Evolutionary conservation across 2,888 invertebrate genomes (phyloP).

Genomic region (Trichopria drosophilae): DNA sequence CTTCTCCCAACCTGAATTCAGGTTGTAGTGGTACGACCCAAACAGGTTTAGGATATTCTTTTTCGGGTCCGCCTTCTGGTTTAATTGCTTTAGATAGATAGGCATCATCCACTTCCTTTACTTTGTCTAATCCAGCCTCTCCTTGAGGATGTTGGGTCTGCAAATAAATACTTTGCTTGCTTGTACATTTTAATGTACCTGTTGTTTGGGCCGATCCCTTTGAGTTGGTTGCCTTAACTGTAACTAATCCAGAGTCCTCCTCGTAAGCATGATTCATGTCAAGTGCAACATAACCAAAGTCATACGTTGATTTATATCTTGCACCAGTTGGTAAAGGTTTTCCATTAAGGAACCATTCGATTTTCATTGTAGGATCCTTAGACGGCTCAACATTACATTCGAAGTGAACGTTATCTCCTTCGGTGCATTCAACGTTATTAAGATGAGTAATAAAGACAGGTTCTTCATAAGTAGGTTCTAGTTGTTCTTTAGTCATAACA

Average conservation of each 20-base stretch:
- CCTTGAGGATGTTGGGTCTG: conserved; percentile 97
- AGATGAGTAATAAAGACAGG: conserved; percentile 90
- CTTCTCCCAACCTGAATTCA: conserved; percentile 79
- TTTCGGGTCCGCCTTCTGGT: conserved; percentile 72
- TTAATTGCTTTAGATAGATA: conserved; percentile 72
- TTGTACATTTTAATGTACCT: conserved; percentile 82
- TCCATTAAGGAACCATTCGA: conserved; percentile 95
- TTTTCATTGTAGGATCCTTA: conserved; percentile 85
- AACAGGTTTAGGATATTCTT: conserved; percentile 79
- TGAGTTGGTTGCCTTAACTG: conserved; percentile 85
- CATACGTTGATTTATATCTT: conserved; percentile 88
- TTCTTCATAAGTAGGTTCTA: conserved; percentile 79
- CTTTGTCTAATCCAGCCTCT: conserved; percentile 82
- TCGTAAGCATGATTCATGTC: conserved; percentile 86
- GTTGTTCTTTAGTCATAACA: conserved; percentile 67
- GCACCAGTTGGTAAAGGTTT: conserved; percentile 85
- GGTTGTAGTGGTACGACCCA: conserved; percentile 82
- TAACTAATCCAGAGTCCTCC: conserved; percentile 91
- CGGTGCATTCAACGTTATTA: conserved; percentile 85
- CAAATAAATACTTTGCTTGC: conserved; percentile 76
- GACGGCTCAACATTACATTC: conserved; percentile 91
- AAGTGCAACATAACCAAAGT: conserved; percentile 93
- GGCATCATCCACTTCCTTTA: conserved; percentile 86
- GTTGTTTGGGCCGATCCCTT: conserved; percentile 89
- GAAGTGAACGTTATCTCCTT: conserved; percentile 86